A percentile compares a stretch with the other conserved stretches of the same genome.
Conservation (phyloP, 2,888 invertebrate genomes). For the Omphaloscelis lunosa region DNA sequence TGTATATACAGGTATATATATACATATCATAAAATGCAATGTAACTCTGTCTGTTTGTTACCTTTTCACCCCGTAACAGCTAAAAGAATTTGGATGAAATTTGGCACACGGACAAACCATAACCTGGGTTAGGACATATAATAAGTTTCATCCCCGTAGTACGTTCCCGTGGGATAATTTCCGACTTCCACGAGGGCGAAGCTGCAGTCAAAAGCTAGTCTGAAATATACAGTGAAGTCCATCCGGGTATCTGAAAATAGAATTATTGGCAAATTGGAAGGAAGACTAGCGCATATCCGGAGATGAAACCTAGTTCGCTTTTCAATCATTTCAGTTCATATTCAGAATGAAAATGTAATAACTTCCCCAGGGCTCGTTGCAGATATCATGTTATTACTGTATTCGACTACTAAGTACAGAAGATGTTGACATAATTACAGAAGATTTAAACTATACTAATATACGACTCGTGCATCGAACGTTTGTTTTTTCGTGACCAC, state of each 20-base stretch:
- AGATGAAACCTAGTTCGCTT: slow-evolving; percentile 17
- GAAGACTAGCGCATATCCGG: slow-evolving; percentile 14
- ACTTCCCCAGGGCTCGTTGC: slow-evolving; percentile 8
- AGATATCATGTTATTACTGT: slow-evolving; percentile 13
- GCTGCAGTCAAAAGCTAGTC: not conserved
- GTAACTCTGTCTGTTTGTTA: not conserved
- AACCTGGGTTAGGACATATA: not conserved
- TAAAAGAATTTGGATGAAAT: not conserved
- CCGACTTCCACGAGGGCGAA: not conserved
- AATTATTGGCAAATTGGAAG: slow-evolving; percentile 34
- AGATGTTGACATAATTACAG: slow-evolving; percentile 13
- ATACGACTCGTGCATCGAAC: slow-evolving; percentile 25
- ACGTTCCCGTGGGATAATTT: not conserved
- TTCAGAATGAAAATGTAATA: slow-evolving; percentile 26
- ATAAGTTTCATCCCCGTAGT: not conserved
- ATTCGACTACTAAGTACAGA: not conserved
- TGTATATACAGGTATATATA: too few species aligned
- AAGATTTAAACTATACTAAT: slow-evolving; percentile 19
- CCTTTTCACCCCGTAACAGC: not conserved
- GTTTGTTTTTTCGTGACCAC: slow-evolving; percentile 3
- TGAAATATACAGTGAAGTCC: not conserved
- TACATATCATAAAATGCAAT: not conserved
- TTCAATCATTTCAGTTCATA: slow-evolving; percentile 17
- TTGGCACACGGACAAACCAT: not conserved
- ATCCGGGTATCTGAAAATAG: slow-evolving; percentile 21